Percentiles rank a stretch among this genome's conserved stretches.
These are phyloP conservation scores for Agelastica alni DNA, from an alignment of 2,888 invertebrate genomes.

Conservation along the genomic window DNA sequence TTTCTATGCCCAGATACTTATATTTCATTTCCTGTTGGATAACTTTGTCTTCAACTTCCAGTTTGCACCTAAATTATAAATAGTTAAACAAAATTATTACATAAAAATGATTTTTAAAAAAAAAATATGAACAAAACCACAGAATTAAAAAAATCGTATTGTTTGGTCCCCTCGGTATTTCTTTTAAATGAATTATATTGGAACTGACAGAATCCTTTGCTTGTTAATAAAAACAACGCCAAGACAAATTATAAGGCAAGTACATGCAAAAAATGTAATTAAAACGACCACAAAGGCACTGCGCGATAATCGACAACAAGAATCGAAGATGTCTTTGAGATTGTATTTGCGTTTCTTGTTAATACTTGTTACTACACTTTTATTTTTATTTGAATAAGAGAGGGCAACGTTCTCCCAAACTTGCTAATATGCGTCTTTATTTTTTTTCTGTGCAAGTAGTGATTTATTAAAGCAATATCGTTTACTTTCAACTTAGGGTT, in stretches of 20 bases:
- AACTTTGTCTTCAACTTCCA: no score
- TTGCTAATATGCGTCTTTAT: no score
- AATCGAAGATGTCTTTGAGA: conserved; percentile 31
- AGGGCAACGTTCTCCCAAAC: conserved; percentile 6
- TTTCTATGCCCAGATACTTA: no score
- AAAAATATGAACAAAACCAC: no score
- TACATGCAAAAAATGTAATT: conserved; percentile 28
- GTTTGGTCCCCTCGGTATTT: neutral
- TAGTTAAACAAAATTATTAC: no score
- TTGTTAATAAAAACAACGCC: conserved; percentile 27
- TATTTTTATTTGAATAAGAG: neutral
- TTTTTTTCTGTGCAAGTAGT: no score
- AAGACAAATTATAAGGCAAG: conserved; percentile 30
- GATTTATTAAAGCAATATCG: no score
- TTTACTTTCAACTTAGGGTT: no score
- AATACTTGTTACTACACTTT: conserved; percentile 10
- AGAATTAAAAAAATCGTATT: no score
- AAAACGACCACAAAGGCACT: conserved; percentile 19
- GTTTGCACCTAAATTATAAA: no score
- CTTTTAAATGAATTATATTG: conserved; percentile 1
- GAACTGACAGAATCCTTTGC: conserved; percentile 24
- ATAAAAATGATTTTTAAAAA: no score
- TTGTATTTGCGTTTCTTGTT: conserved; percentile 25
- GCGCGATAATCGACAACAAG: conserved; percentile 22
- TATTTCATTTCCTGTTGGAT: no score